Conservation (phyloP, 2,797 vertebrate species). For the Nothura maculosa region DNA sequence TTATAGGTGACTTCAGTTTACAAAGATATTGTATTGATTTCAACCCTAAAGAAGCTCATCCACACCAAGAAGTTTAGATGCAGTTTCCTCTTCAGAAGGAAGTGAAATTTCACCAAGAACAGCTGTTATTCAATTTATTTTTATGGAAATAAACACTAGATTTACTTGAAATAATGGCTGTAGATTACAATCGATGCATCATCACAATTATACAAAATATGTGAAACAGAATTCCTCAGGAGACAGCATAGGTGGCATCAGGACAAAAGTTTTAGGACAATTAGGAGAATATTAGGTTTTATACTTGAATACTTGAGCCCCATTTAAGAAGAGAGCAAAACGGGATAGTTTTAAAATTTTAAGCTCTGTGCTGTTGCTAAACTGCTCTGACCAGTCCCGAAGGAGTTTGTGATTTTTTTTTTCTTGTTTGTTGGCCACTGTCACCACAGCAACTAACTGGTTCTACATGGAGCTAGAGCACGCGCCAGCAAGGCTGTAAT, state of each 20-base stretch:
- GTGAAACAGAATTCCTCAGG: background rate
- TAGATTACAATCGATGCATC: background rate
- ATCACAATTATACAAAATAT: background rate
- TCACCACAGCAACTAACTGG: conserved; percentile 77
- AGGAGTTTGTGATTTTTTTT: conserved; percentile 76
- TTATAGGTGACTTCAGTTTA: background rate
- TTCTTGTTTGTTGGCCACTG: conserved; percentile 76
- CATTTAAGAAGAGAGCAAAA: background rate
- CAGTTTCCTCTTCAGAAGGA: background rate
- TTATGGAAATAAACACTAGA: background rate
- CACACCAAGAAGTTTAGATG: background rate
- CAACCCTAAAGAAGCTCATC: background rate
- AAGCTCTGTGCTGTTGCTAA: conserved; percentile 8
- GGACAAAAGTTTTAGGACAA: too few species aligned
- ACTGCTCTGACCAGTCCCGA: conserved; percentile 58
- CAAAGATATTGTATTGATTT: background rate
- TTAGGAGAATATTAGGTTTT: background rate
- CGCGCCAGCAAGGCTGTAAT: conserved; percentile 83
- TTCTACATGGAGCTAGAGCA: conserved; percentile 71
- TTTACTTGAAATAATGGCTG: background rate
- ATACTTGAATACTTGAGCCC: background rate
- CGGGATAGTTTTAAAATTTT: background rate
- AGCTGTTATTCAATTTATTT: background rate
- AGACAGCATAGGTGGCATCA: background rate
- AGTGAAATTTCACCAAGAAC: background rate